Percentiles rank a stretch among this genome's conserved stretches.
These are phyloP conservation scores for Hystrix cristata DNA, from an alignment of 2,113 vertebrate genomes.

Conservation along the genomic window DNA sequence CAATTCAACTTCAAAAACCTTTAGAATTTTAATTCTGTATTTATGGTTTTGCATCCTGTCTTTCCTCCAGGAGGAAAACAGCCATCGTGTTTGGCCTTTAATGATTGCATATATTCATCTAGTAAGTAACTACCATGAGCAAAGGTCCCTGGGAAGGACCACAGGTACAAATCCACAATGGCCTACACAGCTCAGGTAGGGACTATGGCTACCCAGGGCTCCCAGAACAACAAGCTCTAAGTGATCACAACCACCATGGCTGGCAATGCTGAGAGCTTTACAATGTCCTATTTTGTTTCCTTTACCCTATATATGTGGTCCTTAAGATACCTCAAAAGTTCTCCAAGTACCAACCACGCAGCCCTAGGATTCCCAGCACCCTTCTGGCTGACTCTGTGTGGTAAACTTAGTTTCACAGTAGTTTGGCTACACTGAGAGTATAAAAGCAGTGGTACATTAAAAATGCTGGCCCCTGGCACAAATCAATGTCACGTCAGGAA, in stretches of 20 bases:
- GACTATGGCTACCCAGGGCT: neutral
- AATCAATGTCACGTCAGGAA: no score
- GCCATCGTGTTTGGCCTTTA: neutral
- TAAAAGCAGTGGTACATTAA: neutral
- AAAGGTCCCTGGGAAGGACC: neutral
- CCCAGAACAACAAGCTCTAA: fast-evolving
- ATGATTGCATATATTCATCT: neutral
- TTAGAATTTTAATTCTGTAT: neutral
- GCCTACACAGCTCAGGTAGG: neutral
- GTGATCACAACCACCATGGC: fast-evolving
- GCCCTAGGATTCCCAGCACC: neutral
- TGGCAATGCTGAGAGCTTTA: fast-evolving
- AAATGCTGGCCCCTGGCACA: neutral
- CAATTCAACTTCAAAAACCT: neutral
- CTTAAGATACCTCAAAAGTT: neutral
- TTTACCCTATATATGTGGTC: neutral
- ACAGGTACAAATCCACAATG: fast-evolving
- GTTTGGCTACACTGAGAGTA: fast-evolving
- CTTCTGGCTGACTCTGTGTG: neutral
- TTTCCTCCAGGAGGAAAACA: neutral
- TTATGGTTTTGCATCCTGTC: neutral
- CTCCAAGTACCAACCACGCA: no score
- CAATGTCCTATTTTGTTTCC: no score
- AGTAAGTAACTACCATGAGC: no score
- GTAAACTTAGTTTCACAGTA: neutral